phyloP scores from a whole-genome alignment of 37 sponge, comb jelly and placozoan species.

The Bolinopsis microptera region DNA sequence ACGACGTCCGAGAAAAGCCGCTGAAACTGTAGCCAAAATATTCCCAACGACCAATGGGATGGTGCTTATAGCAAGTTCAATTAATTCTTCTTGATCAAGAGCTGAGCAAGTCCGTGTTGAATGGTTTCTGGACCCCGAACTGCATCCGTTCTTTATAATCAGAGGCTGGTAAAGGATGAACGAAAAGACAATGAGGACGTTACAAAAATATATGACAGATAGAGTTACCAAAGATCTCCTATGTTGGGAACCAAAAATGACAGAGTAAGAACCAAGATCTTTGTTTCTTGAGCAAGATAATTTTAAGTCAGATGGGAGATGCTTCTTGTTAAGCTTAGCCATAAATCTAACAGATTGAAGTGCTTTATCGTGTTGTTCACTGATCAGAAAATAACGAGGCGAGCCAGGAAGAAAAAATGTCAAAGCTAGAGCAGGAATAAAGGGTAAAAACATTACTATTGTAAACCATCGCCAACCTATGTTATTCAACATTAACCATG shows the following conservation, averaged over 20 bases:
- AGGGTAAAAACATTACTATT: not conserved
- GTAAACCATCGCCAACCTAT: not conserved
- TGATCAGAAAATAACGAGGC: not conserved
- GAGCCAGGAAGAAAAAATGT: not conserved
- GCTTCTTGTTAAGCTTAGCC: not conserved
- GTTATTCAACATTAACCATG: not conserved
- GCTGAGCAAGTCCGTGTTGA: too few relatives aligned
- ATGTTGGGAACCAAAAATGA: not conserved
- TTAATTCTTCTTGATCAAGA: too few relatives aligned
- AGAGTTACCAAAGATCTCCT: not conserved
- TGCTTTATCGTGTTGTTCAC: not conserved
- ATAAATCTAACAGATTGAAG: not conserved
- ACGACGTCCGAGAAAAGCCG: not conserved
- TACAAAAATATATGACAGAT: not conserved
- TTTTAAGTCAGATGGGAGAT: not conserved
- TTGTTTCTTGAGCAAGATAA: not conserved
- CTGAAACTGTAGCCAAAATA: not conserved
- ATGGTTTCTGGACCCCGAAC: too few relatives aligned
- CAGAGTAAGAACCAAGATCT: not conserved
- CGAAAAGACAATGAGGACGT: not conserved
- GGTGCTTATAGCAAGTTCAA: not conserved
- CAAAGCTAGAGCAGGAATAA: not conserved
- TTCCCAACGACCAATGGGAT: not conserved
- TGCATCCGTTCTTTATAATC: not conserved
- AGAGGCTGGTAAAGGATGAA: not conserved